phyloP scores from a whole-genome alignment of 2,888 invertebrate species.

The Platycheirus rosarum region DNA sequence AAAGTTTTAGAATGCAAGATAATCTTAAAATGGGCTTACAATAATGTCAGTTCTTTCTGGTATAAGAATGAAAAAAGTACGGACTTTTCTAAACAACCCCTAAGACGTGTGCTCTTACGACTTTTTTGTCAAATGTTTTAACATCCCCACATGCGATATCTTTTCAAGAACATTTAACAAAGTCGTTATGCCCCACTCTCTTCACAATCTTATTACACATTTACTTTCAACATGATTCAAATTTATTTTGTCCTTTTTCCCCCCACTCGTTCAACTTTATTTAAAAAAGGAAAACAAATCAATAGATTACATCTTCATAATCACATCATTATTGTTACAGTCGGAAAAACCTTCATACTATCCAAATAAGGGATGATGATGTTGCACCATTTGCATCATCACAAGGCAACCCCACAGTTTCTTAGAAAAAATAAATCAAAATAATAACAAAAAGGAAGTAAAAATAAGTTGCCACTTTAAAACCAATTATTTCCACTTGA shows the following conservation, averaged over 20 bases:
- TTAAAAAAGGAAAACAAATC: not conserved
- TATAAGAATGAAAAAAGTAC: too few relatives aligned
- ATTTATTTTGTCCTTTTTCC: constrained; percentile 12
- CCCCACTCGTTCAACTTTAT: not conserved
- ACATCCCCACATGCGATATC: not conserved
- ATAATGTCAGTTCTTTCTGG: too few relatives aligned
- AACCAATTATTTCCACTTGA: constrained; percentile 70
- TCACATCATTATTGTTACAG: constrained; percentile 14
- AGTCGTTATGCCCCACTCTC: not conserved
- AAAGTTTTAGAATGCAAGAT: too few relatives aligned
- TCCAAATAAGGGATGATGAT: not conserved
- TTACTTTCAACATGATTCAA: not conserved
- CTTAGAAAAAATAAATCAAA: not conserved
- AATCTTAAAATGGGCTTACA: too few relatives aligned
- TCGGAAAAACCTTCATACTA: not conserved
- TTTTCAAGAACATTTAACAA: not conserved
- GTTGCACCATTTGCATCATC: constrained; percentile 28
- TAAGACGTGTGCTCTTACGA: not conserved
- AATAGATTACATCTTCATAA: constrained; percentile 6
- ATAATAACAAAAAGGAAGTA: constrained; percentile 7
- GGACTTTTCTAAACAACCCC: not conserved
- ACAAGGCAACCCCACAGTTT: constrained; percentile 19
- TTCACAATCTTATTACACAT: not conserved
- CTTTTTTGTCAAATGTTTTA: not conserved
- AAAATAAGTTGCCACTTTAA: constrained; percentile 66